Percentiles rank a stretch among this genome's conserved stretches.
phyloP scores from a whole-genome alignment of 2,113 vertebrate species.

The Salvelinus sp. region DNA sequence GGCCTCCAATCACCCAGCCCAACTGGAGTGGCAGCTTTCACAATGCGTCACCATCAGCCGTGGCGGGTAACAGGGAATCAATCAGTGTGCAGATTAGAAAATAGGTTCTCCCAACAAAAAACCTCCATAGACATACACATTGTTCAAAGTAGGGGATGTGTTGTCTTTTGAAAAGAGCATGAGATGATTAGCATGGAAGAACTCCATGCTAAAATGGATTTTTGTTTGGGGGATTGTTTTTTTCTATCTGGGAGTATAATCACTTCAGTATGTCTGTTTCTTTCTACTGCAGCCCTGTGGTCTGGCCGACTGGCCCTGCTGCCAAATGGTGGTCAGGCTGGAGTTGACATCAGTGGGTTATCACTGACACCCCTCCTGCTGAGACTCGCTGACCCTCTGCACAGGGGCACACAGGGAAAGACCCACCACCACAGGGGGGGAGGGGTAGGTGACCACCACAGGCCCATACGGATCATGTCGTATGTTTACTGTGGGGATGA shows the following conservation, averaged over 20 bases:
- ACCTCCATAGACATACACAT: no score
- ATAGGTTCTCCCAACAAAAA: not conserved
- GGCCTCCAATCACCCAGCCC: not conserved
- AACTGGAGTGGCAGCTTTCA: slow-evolving; percentile 15
- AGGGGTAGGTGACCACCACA: not conserved
- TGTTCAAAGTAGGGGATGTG: not conserved
- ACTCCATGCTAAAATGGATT: not conserved
- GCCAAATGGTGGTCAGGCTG: slow-evolving; percentile 15
- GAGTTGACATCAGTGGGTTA: slow-evolving; percentile 16
- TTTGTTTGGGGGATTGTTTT: slow-evolving; percentile 2
- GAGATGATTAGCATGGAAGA: not conserved
- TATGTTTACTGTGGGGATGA: not conserved
- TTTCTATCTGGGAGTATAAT: slow-evolving; percentile 15
- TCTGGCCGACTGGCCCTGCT: slow-evolving; percentile 15
- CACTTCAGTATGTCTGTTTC: slow-evolving; percentile 36
- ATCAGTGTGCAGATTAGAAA: not conserved
- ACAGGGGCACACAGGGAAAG: not conserved
- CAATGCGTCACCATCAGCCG: not conserved
- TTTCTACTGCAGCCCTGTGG: slow-evolving; percentile 10
- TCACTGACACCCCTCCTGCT: slow-evolving; percentile 13
- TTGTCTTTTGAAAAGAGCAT: not conserved
- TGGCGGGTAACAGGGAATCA: not conserved
- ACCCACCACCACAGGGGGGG: not conserved
- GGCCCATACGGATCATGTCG: not conserved
- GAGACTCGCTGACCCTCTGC: not conserved